Base-by-base conservation (phyloP, 2,113 vertebrate species). In the Naja naja region DNA sequence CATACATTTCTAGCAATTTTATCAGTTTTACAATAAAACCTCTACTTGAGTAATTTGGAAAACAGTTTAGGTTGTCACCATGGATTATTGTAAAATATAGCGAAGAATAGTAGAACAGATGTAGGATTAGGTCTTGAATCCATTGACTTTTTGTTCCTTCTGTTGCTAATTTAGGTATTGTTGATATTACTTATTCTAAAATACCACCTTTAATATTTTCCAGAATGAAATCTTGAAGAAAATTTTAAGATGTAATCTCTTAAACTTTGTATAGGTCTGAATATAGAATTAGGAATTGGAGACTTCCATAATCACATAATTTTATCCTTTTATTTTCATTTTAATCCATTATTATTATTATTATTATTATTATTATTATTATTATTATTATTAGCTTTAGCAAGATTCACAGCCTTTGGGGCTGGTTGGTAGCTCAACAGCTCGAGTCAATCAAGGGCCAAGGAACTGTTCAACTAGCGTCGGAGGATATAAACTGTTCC, bases 91-190 rank as follows among this genome's bases (percentile, higher is more conserved):
- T 69, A 85, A 92, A 54, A 30, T 4, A 34, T 6, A 90, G 27
- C 43, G 0, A 89, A 88, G 92, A 91, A 90, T 47, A 34, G 45
- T 16, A 85, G 54, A 85, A 92, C 43, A 58, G 69, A 85, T 89
- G 27, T 60, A 86, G n/a, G 14, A n/a, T 69, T 58, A 86, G 20
- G 43, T 10, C 58, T 89, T 89, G 43, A 56, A 43, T 89, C 39
- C n/a, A 22, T 52, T 58, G 43, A 60, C 69, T 93, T 49, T 85
- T 56, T 92, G 58, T 93, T 49, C 53, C 88, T 90, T 93, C 43
- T 93, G 88, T 89, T 93, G 43, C 54, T 93, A 60, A 93, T 90
- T 93, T 86, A 23, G 30, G 22, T 90, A 7, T 90, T 86, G 39
- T 20, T 14, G 25, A 20, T 11, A 69, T 89, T 90, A 14, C 89